Evolutionary conservation across 35 echinoderm and acorn worm genomes (phyloP).

Genomic region (Apostichopus japonicus): DNA sequence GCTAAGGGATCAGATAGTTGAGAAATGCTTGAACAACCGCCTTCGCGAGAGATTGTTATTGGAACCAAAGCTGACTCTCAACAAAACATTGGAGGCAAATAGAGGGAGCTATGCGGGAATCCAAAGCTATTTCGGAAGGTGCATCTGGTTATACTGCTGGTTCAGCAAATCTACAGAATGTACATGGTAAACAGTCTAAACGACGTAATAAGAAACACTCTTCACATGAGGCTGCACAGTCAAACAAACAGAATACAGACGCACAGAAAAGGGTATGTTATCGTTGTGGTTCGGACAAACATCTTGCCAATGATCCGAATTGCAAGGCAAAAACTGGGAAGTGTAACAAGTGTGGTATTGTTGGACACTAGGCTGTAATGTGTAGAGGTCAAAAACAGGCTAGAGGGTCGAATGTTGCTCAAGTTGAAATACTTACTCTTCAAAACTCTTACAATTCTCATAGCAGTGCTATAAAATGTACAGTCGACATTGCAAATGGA

Average conservation of each 20-base stretch:
- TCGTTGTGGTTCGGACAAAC: constrained; percentile 23
- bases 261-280: constrained; percentile 4
- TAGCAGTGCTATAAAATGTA: constrained; percentile 24
- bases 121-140: constrained; percentile 17
- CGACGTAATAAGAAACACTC: not conserved
- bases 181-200: not conserved
- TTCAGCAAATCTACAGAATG: not conserved
- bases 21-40: not conserved
- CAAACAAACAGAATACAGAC: not conserved
- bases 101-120: constrained; percentile 19
- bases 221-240: too few species aligned
- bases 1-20: not conserved
- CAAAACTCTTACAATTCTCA: not conserved
- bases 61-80: not conserved
- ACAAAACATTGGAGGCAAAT: not conserved
- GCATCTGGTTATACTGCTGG: not conserved
- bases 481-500: constrained; percentile 16
- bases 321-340: not conserved
- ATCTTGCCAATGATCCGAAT: constrained; percentile 5
- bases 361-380: constrained; percentile 32
- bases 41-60: constrained; percentile 7
- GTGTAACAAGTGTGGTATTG: constrained; percentile 4
- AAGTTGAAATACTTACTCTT: not conserved
- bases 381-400: constrained; percentile 8
- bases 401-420: not conserved